Evolutionary conservation across 2,113 vertebrate genomes (phyloP).

Genomic region (Hydrolagus affinis): DNA sequence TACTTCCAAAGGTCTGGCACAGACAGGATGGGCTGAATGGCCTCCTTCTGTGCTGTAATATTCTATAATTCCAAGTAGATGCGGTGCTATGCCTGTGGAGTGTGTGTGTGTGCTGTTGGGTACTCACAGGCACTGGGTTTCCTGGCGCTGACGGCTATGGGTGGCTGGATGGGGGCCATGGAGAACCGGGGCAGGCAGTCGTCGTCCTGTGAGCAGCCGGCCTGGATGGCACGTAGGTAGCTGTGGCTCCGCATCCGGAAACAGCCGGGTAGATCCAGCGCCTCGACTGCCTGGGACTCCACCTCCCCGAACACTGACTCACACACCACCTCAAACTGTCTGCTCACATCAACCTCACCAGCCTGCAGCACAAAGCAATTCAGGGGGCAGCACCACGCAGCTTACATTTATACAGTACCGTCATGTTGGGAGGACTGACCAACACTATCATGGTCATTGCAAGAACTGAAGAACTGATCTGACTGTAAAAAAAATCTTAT

Average conservation of each 20-base stretch:
- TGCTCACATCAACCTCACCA: constrained; percentile 75
- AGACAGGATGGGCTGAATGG: too few species aligned
- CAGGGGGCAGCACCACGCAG: not conserved
- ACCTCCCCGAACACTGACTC: constrained; percentile 89
- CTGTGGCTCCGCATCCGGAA: constrained; percentile 97
- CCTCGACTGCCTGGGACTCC: constrained; percentile 92
- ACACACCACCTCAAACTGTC: constrained; percentile 86
- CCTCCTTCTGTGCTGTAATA: not conserved
- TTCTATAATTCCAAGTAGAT: constrained; percentile 12
- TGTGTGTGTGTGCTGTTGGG: not conserved
- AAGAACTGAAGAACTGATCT: too few species aligned
- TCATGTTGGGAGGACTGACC: not conserved
- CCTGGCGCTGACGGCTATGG: constrained; percentile 71
- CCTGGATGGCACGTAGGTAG: constrained; percentile 96
- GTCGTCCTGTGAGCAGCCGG: constrained; percentile 93
- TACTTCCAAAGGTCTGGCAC: too few species aligned
- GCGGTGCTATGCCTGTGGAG: rapidly evolving
- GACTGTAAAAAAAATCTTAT: too few species aligned
- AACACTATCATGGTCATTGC: too few species aligned
- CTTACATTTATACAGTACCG: not conserved
- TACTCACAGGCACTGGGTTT: constrained; percentile 84
- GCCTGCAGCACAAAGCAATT: constrained; percentile 54
- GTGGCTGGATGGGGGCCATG: constrained; percentile 69
- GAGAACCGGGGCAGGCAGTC: constrained; percentile 94
- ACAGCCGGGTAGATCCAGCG: constrained; percentile 90